Evolutionary conservation across 2,888 invertebrate species (phyloP), one percentile per base, ranked within the genome.

Genomic region (Polyommatus icarus): DNA sequence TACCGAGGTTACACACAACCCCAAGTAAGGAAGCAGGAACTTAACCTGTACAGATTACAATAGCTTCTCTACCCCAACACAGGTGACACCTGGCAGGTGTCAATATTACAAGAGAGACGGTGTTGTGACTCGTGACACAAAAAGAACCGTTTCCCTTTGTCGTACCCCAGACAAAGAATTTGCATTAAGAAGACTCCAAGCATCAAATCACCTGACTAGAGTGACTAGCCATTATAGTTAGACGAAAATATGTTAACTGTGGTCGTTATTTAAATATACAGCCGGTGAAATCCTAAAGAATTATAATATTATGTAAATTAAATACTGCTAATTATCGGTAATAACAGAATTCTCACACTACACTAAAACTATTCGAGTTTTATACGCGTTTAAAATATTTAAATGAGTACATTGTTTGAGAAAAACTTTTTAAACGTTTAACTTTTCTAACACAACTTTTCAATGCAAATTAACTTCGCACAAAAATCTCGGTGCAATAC

Each of bases 401-500:
- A 73, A 73, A 73, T 73, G 73, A 73, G 8, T n/a, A 73, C 20
- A 46, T 73, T 72, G 40, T 72, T 72, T 24, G n/a, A 24, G 24
- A 24, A 5, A 24, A 59, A 59, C 20, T 10, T 59, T 59, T 59
- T 29, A 59, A 59, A 59, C 59, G 20, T 59, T 59, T 59, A 59
- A 61, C 24, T 24, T 61, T 61, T 24, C 10, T 61, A 24, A 24
- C 24, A 61, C 61, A 61, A 24, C 8, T 32, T 29, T 67, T 15
- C 15, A 29, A 67, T 29, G 67, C 67, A 67, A 29, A 67, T 67
- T 24, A 61, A 24, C 20, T 4, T 61, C 20, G 20, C 24, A 61
- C 29, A 67, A 12, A 67, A 32, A 67, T 7, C 15, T 15, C 29
- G 24, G 6, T 67, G 18, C 18, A 54, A 54, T 54, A 12, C 20